phyloP scores from a whole-genome alignment of 2,797 vertebrate species.

The Acanthornis magna region DNA sequence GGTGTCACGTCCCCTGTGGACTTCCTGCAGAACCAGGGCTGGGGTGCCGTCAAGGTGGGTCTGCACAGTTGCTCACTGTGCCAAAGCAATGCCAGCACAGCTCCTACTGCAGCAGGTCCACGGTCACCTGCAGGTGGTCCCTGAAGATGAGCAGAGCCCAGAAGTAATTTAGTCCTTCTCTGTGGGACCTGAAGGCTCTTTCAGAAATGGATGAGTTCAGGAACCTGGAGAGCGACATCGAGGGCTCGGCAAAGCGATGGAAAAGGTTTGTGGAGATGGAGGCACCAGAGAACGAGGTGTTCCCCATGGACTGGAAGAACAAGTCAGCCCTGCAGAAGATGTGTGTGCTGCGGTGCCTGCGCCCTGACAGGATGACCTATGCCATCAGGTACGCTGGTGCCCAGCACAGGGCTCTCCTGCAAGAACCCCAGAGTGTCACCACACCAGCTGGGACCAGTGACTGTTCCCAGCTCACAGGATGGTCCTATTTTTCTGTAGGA shows the following conservation, averaged over 20 bases:
- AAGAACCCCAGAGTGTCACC: neutral
- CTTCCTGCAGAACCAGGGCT: constrained; percentile 73
- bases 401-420: neutral
- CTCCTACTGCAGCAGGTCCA: accelerated
- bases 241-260: constrained; percentile 77
- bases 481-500: constrained; percentile 32
- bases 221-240: constrained; percentile 75
- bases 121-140: neutral
- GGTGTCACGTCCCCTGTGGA: constrained; percentile 66
- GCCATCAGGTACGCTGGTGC: constrained; percentile 58
- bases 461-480: neutral
- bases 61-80: accelerated
- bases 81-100: neutral
- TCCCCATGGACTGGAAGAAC: constrained; percentile 80
- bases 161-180: neutral
- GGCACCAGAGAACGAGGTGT: constrained; percentile 73
- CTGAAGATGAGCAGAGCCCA: neutral
- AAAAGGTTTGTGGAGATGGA: constrained; percentile 78
- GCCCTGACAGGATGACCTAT: constrained; percentile 79
- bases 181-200: constrained; percentile 57
- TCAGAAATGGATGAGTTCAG: constrained; percentile 78
- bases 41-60: constrained; percentile 79
- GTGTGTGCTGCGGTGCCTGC: constrained; percentile 76
- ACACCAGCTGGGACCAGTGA: accelerated
- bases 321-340: constrained; percentile 76